Evolutionary conservation across 2,797 vertebrate species (phyloP), one percentile per base, ranked within the genome.

Genomic region (Cheracebus regulus): DNA sequence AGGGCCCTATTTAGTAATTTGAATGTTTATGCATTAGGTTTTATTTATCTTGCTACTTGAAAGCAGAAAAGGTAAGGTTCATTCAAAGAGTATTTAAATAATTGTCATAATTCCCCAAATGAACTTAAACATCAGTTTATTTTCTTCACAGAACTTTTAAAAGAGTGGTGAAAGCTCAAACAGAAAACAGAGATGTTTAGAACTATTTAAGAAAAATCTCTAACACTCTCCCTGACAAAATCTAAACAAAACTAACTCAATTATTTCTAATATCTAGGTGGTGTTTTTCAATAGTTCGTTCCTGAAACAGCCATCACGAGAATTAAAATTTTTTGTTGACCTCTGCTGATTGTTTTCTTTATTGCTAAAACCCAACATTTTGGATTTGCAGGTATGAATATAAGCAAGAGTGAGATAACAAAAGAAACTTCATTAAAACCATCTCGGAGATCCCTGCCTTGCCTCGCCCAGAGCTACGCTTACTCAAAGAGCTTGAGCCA

Each of bases 321-420:
- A 78, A 80, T 84, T 36, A 81, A 83, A 82, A 50, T 72, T 30
- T 57, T 52, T 70, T 67, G 2, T 88, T 86, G 7, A 55, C 28
- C 22, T 78, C 61, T 96, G 24, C 15, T 10, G 2, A 22, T 44
- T 44, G n/a, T 50, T 50, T 89, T 17, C 14, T 64, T 89, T 36
- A 24, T 39, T 97, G 28, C n/a, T 96, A 5, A 82, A 84, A 78
- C 1, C 11, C 36, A 13, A 41, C 19, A 1, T 52, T 96, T 90
- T 95, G 70, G 0, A 24, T 98, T 98, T 98, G 73, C 96, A 99
- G 99, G 99, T 95, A 99, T 99, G 99, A 99, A 99, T 98, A 99
- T 99, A 93, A 99, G 99, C 98, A 99, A 99, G 99, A 99, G 99
- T 44, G 99, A 99, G 98, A 99, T 99, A 78, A 99, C 99, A 97